These are phyloP conservation scores for Oscheius sp. DNA, from an alignment of 2,888 invertebrate species.

Conservation along the genomic window DNA sequence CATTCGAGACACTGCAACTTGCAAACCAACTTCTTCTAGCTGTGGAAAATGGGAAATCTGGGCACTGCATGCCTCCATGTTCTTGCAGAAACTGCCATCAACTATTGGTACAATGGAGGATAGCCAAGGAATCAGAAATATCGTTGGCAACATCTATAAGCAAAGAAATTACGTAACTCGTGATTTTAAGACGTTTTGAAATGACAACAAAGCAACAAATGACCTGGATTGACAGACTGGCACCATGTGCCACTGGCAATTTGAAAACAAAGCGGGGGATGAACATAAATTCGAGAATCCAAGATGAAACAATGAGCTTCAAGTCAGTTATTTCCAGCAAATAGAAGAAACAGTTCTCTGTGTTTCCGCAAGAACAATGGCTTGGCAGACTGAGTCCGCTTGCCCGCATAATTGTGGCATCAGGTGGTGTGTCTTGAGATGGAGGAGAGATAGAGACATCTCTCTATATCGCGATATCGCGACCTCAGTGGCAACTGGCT, in stretches of 20 bases:
- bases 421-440: constrained; percentile 23
- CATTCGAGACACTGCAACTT: neutral
- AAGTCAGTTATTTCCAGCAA: constrained; percentile 1
- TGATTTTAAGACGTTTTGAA: neutral
- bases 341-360: neutral
- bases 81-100: neutral
- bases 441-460: constrained; percentile 9
- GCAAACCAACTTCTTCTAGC: constrained; percentile 24
- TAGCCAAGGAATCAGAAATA: constrained; percentile 4
- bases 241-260: too few species aligned
- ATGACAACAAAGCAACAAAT: too few species aligned
- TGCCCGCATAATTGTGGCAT: constrained; percentile 23
- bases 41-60: constrained; percentile 18
- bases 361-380: neutral
- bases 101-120: neutral
- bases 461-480: neutral
- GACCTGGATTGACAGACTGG: neutral
- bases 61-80: constrained; percentile 21
- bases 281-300: neutral
- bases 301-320: too few species aligned
- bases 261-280: too few species aligned
- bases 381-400: neutral
- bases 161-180: neutral
- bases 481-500: neutral
- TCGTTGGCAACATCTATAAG: neutral